A percentile compares a stretch with the other conserved stretches of the same genome.
Conservation (phyloP, 2,113 vertebrate genomes). For the Elaphurus davidianus region DNA sequence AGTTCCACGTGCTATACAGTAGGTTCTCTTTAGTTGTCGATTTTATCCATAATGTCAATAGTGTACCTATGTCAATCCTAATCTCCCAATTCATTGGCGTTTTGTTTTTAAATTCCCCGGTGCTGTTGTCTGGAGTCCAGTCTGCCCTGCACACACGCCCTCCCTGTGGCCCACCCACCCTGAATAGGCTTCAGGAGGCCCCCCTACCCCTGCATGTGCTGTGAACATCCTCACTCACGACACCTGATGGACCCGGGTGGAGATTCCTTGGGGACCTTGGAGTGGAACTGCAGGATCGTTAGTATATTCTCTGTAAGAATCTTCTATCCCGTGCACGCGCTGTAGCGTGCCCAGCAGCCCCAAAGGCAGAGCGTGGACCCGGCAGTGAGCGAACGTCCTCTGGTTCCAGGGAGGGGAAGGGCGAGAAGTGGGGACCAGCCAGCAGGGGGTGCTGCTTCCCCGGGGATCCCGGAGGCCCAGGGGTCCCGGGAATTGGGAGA, state of each 20-base stretch:
- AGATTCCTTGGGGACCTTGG: no score
- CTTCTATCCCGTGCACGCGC: accelerated
- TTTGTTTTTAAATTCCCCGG: neutral
- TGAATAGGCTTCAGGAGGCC: accelerated
- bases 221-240: accelerated
- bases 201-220: no score
- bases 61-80: neutral
- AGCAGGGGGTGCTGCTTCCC: slow-evolving; percentile 56
- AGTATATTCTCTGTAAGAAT: no score
- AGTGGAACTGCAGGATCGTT: neutral
- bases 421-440: neutral
- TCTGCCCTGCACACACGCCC: accelerated
- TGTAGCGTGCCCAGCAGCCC: accelerated
- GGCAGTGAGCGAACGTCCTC: accelerated
- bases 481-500: neutral
- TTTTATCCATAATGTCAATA: neutral
- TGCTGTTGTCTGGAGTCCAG: accelerated
- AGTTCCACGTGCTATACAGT: neutral
- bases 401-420: accelerated
- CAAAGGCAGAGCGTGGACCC: neutral
- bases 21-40: neutral
- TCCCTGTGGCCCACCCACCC: accelerated
- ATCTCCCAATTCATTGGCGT: neutral
- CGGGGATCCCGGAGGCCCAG: neutral
- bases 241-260: accelerated